Percentiles rank a stretch among this genome's conserved stretches.
These are phyloP conservation scores for Dryas iulia DNA, from an alignment of 1,140 invertebrate genomes.

Conservation along the genomic window DNA sequence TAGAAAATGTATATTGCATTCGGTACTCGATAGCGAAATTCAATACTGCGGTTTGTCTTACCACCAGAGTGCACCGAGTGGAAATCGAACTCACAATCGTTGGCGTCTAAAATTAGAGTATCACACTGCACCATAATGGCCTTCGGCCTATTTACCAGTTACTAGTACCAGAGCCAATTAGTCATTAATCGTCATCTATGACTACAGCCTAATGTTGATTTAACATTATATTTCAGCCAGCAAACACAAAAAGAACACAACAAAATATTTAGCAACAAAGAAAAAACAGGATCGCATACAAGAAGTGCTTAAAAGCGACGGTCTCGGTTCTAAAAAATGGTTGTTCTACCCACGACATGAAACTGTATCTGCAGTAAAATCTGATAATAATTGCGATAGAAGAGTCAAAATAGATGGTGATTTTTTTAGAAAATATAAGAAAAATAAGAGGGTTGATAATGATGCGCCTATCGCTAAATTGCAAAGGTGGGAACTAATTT, in stretches of 20 bases:
- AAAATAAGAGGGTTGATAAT: conserved; percentile 51
- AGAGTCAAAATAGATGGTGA: conserved; percentile 30
- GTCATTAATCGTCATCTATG: too few species aligned
- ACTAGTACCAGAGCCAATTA: too few species aligned
- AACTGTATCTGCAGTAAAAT: not conserved
- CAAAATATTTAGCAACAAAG: conserved; percentile 65
- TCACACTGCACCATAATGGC: too few species aligned
- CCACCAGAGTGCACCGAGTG: too few species aligned
- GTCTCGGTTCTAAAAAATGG: conserved; percentile 65
- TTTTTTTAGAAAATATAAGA: conserved; percentile 67
- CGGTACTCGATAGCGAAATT: too few species aligned
- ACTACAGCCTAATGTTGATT: too few species aligned
- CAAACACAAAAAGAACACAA: conserved; percentile 55
- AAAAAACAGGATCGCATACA: conserved; percentile 63
- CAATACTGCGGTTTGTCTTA: too few species aligned
- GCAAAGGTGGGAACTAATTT: conserved; percentile 66
- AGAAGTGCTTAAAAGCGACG: conserved; percentile 63
- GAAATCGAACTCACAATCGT: too few species aligned
- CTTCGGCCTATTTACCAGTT: too few species aligned
- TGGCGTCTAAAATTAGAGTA: too few species aligned
- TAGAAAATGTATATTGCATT: too few species aligned
- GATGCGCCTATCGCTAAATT: conserved; percentile 65
- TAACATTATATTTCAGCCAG: conserved; percentile 57
- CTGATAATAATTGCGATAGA: not conserved
- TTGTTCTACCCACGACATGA: conserved; percentile 51